Evolutionary conservation across 2,888 invertebrate genomes (phyloP).

Genomic region (Bhutanitis thaidina): DNA sequence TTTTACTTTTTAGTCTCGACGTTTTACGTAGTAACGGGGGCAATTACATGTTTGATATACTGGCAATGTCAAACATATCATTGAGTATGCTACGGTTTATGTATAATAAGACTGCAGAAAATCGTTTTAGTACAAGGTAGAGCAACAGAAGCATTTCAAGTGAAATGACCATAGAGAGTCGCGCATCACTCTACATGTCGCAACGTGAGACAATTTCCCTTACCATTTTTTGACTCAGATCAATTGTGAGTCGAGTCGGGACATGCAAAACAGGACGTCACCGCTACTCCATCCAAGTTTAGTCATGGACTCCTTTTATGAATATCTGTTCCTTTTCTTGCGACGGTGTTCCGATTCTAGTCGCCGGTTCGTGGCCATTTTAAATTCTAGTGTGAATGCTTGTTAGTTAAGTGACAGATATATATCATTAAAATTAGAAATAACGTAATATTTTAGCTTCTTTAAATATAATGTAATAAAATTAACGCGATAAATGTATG

Average conservation of each 20-base stretch:
- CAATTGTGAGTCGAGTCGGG: conserved; percentile 52
- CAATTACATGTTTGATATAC: too few species aligned
- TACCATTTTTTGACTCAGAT: conserved; percentile 52
- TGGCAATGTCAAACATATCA: too few species aligned
- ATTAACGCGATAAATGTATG: too few species aligned
- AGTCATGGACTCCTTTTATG: conserved; percentile 43
- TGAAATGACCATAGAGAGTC: conserved; percentile 26
- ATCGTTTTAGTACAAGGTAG: background rate
- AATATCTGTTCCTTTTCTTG: conserved; percentile 41
- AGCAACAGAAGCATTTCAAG: conserved; percentile 7
- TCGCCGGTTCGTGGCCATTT: conserved; percentile 41
- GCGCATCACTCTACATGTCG: conserved; percentile 23
- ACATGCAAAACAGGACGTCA: conserved; percentile 54
- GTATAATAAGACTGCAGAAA: background rate
- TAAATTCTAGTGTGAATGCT: conserved; percentile 31
- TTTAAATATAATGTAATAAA: too few species aligned
- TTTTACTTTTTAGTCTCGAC: too few species aligned
- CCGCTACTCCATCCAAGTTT: conserved; percentile 44
- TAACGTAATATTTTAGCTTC: too few species aligned
- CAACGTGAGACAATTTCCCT: conserved; percentile 57
- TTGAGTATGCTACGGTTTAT: background rate
- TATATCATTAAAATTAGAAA: too few species aligned
- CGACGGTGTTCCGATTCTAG: conserved; percentile 42
- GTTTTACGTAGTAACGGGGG: too few species aligned
- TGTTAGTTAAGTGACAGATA: conserved; percentile 11